Conservation (phyloP, 1,140 invertebrate species). For the Patella vulgata region DNA sequence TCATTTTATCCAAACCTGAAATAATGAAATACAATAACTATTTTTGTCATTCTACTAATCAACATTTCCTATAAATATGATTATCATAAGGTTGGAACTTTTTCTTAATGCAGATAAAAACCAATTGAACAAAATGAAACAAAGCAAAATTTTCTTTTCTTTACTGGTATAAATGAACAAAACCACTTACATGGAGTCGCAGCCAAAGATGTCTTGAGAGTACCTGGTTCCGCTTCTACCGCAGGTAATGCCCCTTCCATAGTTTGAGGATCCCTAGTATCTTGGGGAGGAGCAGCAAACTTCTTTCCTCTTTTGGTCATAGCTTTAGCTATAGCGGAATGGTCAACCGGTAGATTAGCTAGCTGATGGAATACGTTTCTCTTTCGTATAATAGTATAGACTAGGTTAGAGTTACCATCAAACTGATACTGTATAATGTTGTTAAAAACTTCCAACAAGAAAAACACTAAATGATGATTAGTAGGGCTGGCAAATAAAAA, state of each 20-base stretch:
- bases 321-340: constrained; percentile 85
- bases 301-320: constrained; percentile 75
- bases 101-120: too few relatives aligned
- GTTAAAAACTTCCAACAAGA: constrained; percentile 98
- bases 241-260: constrained; percentile 93
- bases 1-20: constrained; percentile 90
- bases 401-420: constrained; percentile 99
- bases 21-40: constrained; percentile 22
- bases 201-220: constrained; percentile 88
- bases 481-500: constrained; percentile 96
- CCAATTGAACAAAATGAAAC: too few relatives aligned
- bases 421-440: constrained; percentile 99
- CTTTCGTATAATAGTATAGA: constrained; percentile 99
- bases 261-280: constrained; percentile 56
- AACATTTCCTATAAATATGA: background rate
- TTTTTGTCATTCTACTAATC: background rate
- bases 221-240: constrained; percentile 70
- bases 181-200: constrained; percentile 82
- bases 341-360: constrained; percentile 94
- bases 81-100: background rate
- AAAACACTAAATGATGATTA: constrained; percentile 98
- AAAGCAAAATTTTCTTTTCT: too few relatives aligned
- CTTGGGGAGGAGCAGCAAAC: constrained; percentile 45
- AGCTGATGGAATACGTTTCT: constrained; percentile 96
- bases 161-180: too few relatives aligned